Percentiles rank a stretch among this genome's conserved stretches.
Evolutionary conservation across 2,113 vertebrate species (phyloP).

Genomic region (Mormyrus lacerda): DNA sequence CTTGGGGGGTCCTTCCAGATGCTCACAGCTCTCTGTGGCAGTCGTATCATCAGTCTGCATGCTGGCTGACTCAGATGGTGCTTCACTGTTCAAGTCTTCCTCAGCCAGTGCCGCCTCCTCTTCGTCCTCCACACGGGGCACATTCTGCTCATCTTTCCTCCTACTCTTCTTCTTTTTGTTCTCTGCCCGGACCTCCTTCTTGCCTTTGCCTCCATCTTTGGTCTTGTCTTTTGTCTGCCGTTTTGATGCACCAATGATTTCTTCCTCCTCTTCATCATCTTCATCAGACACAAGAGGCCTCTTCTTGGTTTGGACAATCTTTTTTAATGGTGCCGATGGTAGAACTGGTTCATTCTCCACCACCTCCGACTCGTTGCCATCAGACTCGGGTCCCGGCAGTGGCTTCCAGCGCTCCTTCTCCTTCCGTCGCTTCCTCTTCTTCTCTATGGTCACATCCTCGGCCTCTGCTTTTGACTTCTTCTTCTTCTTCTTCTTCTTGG

Average conservation of each 20-base stretch:
- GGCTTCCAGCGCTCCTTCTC: conserved; percentile 73
- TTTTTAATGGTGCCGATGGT: conserved; percentile 52
- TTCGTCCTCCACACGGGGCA: conserved; percentile 55
- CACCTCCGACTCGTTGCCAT: conserved; percentile 55
- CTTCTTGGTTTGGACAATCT: conserved; percentile 62
- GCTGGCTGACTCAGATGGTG: conserved; percentile 34
- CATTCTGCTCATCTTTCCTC: conserved; percentile 45
- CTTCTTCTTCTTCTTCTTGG: conserved; percentile 78
- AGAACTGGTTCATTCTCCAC: conserved; percentile 52
- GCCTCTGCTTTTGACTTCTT: conserved; percentile 56
- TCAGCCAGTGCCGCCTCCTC: conserved; percentile 40
- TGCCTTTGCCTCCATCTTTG: conserved; percentile 70
- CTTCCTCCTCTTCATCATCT: conserved; percentile 64
- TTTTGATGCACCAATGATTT: conserved; percentile 67
- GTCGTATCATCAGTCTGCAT: conserved; percentile 36
- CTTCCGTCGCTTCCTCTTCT: conserved; percentile 56
- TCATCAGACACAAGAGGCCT: conserved; percentile 45
- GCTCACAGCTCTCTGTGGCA: conserved; percentile 21
- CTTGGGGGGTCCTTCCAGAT: conserved; percentile 25
- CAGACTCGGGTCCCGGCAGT: conserved; percentile 71
- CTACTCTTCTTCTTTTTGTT: conserved; percentile 22
- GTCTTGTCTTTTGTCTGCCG: conserved; percentile 76
- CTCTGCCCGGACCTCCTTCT: conserved; percentile 59
- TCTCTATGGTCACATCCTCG: conserved; percentile 57
- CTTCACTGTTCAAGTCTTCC: conserved; percentile 50